Evolutionary conservation across 2,888 invertebrate genomes (phyloP).

Genomic region (Colostygia pectinataria): DNA sequence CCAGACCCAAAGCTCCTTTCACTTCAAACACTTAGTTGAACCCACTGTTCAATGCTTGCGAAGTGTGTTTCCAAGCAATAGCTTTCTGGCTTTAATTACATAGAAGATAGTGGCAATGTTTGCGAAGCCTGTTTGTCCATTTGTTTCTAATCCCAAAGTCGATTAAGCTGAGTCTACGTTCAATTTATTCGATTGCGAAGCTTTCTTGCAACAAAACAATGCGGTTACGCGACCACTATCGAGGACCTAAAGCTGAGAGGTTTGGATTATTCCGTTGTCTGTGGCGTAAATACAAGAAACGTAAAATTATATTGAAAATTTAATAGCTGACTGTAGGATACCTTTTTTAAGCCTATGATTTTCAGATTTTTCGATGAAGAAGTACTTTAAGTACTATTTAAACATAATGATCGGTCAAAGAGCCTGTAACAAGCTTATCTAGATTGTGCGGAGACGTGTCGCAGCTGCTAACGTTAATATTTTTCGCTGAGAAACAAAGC

Average conservation of each 20-base stretch:
- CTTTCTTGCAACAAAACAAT: conserved; percentile 39
- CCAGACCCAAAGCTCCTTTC: neutral
- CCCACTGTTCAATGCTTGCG: neutral
- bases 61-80: conserved; percentile 5
- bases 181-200: conserved; percentile 41
- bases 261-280: too few relatives aligned
- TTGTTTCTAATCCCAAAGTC: conserved; percentile 41
- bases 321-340: neutral
- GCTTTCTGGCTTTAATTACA: conserved; percentile 26
- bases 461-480: conserved; percentile 64
- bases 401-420: conserved; percentile 20
- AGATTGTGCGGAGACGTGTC: conserved; percentile 37
- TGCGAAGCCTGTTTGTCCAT: conserved; percentile 34
- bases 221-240: conserved; percentile 26
- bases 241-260: conserved; percentile 1
- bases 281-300: neutral
- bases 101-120: conserved; percentile 29
- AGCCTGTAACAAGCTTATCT: conserved; percentile 24
- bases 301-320: neutral
- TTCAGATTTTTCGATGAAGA: too few relatives aligned
- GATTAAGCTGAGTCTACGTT: conserved; percentile 42
- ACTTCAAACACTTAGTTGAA: neutral
- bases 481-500: conserved; percentile 62
- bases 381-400: conserved; percentile 6
- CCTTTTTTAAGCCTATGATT: too few relatives aligned